Percentiles rank a stretch among this genome's conserved stretches.
Evolutionary conservation across 2,888 invertebrate genomes (phyloP).

Genomic region (Copidosoma aretas): DNA sequence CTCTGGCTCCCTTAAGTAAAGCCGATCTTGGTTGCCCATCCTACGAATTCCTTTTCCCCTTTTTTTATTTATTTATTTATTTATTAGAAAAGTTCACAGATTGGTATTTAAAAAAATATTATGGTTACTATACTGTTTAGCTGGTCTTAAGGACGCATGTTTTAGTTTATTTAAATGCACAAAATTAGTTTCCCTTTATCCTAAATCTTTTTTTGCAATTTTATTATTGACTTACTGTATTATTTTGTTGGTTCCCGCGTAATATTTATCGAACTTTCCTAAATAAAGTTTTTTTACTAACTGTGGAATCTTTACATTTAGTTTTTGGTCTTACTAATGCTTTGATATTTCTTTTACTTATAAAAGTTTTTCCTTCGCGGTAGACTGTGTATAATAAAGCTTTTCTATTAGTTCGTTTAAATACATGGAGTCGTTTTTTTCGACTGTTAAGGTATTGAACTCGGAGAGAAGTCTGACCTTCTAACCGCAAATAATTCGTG

Average conservation of each 20-base stretch:
- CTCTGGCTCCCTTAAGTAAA: too few relatives aligned
- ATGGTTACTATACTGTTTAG: too few relatives aligned
- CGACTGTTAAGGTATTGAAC: not conserved
- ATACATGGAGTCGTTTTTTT: not conserved
- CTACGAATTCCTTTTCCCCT: too few relatives aligned
- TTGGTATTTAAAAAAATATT: too few relatives aligned
- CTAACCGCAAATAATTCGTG: slow-evolving; percentile 19
- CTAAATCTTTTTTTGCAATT: slow-evolving; percentile 3
- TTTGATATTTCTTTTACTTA: slow-evolving; percentile 19
- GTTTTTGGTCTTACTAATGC: slow-evolving; percentile 12
- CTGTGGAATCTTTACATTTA: not conserved
- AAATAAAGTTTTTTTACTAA: slow-evolving; percentile 8
- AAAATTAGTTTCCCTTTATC: not conserved
- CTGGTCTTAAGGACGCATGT: too few relatives aligned
- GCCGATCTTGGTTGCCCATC: too few relatives aligned
- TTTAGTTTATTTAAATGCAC: slow-evolving; percentile 17
- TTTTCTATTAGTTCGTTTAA: not conserved
- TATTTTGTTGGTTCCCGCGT: not conserved
- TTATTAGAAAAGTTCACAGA: too few relatives aligned
- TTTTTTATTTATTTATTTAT: too few relatives aligned
- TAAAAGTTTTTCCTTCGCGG: slow-evolving; percentile 3
- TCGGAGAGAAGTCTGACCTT: not conserved
- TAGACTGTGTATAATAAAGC: slow-evolving; percentile 6
- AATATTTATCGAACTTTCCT: slow-evolving; percentile 18
- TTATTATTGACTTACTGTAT: not conserved